Evolutionary conservation across 92 coral and sea anemone genomes (phyloP).

Genomic region (Epizoanthus rinbou): DNA sequence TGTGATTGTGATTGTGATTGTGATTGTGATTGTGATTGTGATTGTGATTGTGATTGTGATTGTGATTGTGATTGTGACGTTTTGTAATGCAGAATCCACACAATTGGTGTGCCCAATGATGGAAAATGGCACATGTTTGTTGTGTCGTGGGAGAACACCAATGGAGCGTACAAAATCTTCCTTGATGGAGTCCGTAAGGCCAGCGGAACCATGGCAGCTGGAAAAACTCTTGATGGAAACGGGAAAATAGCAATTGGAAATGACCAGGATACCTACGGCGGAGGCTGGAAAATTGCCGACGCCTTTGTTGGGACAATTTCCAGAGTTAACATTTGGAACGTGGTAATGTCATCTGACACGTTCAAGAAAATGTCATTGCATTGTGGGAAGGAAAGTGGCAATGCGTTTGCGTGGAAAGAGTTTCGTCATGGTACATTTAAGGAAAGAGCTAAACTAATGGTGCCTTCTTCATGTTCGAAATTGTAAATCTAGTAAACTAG

Average conservation of each 20-base stretch:
- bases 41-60: too few species aligned
- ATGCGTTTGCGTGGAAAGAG: constrained; percentile 63
- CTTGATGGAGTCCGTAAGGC: constrained; percentile 45
- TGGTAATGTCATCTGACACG: constrained; percentile 42
- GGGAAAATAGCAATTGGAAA: constrained; percentile 71
- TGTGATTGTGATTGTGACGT: too few species aligned
- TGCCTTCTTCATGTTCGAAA: constrained; percentile 58
- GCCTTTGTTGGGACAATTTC: constrained; percentile 69
- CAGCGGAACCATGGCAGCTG: background rate
- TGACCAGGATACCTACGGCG: constrained; percentile 53
- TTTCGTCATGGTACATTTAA: constrained; percentile 42
- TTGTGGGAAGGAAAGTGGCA: constrained; percentile 70
- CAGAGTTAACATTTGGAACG: constrained; percentile 68
- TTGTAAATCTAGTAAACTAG: background rate
- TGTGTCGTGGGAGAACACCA: constrained; percentile 55
- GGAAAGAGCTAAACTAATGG: constrained; percentile 35
- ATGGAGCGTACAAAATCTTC: constrained; percentile 53
- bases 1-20: too few species aligned
- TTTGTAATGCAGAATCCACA: constrained; percentile 7
- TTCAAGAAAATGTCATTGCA: constrained; percentile 43
- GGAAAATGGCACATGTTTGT: constrained; percentile 66
- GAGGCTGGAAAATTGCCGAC: constrained; percentile 43
- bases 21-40: too few species aligned
- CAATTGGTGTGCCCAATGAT: constrained; percentile 42
- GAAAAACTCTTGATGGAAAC: background rate